These are phyloP conservation scores for Drosophila elegans DNA, from an alignment of 1,140 invertebrate species.

Conservation along the genomic window DNA sequence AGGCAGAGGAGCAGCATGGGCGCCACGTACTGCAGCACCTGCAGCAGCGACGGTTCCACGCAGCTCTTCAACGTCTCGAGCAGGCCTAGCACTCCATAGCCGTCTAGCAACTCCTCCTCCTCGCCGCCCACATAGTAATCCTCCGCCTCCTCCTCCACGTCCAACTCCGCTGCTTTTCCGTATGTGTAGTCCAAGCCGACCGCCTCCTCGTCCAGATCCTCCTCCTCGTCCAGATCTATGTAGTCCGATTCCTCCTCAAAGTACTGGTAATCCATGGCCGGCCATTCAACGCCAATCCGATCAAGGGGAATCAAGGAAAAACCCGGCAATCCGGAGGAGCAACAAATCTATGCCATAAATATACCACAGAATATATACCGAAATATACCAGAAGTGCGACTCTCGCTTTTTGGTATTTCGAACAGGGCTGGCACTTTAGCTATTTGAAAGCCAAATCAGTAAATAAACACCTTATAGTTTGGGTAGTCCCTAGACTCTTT, in stretches of 20 bases:
- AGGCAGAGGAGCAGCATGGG: constrained; percentile 53
- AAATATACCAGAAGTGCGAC: background rate
- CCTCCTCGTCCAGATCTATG: constrained; percentile 48
- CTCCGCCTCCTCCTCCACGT: background rate
- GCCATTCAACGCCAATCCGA: constrained; percentile 5
- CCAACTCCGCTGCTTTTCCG: background rate
- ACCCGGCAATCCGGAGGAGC: constrained; percentile 5
- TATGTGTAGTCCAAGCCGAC: constrained; percentile 1
- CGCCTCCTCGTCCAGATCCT: constrained; percentile 17
- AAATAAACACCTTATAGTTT: too few species aligned
- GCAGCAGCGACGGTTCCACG: constrained; percentile 34
- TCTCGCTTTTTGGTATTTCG: background rate
- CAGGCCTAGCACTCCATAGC: background rate
- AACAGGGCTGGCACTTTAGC: background rate
- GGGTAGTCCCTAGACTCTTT: too few species aligned
- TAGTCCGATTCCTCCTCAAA: constrained; percentile 68
- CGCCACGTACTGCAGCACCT: constrained; percentile 51
- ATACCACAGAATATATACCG: constrained; percentile 1
- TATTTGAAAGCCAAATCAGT: background rate
- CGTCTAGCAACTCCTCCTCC: background rate
- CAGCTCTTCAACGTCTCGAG: constrained; percentile 29
- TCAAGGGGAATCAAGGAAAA: constrained; percentile 11
- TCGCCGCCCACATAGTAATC: constrained; percentile 25
- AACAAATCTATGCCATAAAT: background rate
- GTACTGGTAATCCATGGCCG: constrained; percentile 70